Base-by-base conservation (phyloP, 2,113 vertebrate species). In the Bos taurus region DNA sequence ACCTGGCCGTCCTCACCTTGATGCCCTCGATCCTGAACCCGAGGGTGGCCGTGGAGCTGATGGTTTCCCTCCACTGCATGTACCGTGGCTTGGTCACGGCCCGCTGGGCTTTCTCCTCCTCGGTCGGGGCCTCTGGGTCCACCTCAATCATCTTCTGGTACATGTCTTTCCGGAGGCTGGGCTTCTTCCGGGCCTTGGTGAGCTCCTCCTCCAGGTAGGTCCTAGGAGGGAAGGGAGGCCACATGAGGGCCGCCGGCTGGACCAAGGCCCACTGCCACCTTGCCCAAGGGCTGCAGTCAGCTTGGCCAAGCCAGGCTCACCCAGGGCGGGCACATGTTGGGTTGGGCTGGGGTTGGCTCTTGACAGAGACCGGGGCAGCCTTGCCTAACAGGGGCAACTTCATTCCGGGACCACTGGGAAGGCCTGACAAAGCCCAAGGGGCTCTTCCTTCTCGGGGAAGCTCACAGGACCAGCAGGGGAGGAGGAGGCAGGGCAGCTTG, bases 51-150 rank as follows among this genome's bases (percentile, higher is more conserved):
- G 99, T 99, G 2, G 99, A 99, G 98, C 99, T 99, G 97, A 99
- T 99, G 88, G 99, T 99, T 98, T 99, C 99, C 7, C 99, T 99
- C 99, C 99, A 99, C 98, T 99, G 99, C 99, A 99, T 99, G 99
- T 99, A 99, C 85, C 99, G 99, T 0, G 99, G 99, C 98, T 99
- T 99, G 97, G 99, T 99, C 97, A 99, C 99, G 0, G 99, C 99
- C 78, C 99, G 99, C 98, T 99, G 99, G 26, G 99, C 97, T 0
- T 99, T 99, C 91, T 99, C 99, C 97, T 99, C 99, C 2, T 98
- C 96, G 0, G 99, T 99, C 0, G 99, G 99, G 2, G 99, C 99
- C 0, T 98, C 94, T 0, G 99, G 99, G 57, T 99, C 99, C 8
- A 99, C 99, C 98, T 99, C 99, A 0, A 99, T 98, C 99, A 99